Evolutionary conservation across 92 coral and sea anemone genomes (phyloP).

Genomic region (Porites rus): DNA sequence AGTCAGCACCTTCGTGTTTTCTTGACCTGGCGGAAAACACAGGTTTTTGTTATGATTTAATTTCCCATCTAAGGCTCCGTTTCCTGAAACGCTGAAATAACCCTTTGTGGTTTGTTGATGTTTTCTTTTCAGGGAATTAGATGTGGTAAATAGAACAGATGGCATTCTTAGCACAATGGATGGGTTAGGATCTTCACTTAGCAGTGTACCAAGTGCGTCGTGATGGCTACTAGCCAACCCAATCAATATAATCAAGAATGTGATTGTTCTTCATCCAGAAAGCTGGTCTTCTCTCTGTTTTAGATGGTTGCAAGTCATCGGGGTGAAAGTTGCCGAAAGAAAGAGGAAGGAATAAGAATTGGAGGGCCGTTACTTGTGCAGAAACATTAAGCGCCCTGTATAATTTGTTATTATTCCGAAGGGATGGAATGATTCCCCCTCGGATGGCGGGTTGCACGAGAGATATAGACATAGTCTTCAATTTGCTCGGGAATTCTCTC

Average conservation of each 20-base stretch:
- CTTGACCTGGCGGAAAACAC: too few species aligned
- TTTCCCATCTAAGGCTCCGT: background rate
- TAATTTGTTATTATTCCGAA: background rate
- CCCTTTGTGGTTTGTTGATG: background rate
- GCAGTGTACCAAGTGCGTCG: constrained; percentile 34
- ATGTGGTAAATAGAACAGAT: constrained; percentile 35
- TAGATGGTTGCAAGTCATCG: background rate
- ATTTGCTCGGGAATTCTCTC: background rate
- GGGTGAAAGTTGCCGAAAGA: background rate
- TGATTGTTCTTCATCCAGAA: background rate
- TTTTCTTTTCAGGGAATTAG: constrained; percentile 30
- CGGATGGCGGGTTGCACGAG: background rate
- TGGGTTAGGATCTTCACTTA: constrained; percentile 38
- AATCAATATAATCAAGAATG: constrained; percentile 8
- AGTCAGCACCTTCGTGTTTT: too few species aligned
- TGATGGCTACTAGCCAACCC: background rate
- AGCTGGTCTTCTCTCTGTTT: background rate
- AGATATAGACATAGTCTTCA: background rate
- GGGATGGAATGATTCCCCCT: background rate
- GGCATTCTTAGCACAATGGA: constrained; percentile 29
- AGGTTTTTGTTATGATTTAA: too few species aligned
- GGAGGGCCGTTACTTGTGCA: background rate
- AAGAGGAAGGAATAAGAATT: background rate
- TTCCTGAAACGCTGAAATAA: background rate
- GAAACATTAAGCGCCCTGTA: background rate